Percentiles rank a stretch among this genome's conserved stretches.
Evolutionary conservation across 2,113 vertebrate genomes (phyloP).

Genomic region (Gasterosteus nipponicus): DNA sequence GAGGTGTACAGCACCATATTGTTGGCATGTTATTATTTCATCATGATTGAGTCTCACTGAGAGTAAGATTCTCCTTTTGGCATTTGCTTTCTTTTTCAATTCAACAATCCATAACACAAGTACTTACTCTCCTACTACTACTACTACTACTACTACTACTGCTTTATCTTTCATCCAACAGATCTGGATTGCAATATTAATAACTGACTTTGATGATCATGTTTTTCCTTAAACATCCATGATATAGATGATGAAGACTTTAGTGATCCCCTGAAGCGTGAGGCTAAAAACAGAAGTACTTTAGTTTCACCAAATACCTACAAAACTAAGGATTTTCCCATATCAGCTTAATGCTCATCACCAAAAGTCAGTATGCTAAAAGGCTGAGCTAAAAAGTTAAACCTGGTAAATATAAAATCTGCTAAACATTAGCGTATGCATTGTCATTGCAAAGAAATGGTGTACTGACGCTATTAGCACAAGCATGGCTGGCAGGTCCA

Average conservation of each 20-base stretch:
- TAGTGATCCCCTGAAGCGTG: too few relatives aligned
- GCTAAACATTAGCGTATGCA: background rate
- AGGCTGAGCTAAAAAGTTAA: background rate
- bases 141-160: too few relatives aligned
- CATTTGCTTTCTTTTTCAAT: background rate
- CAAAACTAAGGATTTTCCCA: too few relatives aligned
- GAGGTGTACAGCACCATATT: conserved; percentile 32
- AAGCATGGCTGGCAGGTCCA: background rate
- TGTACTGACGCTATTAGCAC: background rate
- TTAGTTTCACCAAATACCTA: background rate
- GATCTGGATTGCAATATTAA: background rate
- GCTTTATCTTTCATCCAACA: background rate
- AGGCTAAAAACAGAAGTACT: background rate
- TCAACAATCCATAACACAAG: background rate
- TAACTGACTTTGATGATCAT: background rate
- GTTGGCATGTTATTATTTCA: conserved; percentile 43
- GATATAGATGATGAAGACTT: too few relatives aligned
- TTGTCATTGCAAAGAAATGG: background rate
- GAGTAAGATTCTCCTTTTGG: conserved; percentile 15
- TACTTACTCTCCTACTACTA: background rate
- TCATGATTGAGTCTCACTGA: conserved; percentile 35
- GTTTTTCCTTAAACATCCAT: too few relatives aligned
- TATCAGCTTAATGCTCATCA: background rate
- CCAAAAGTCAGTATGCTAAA: background rate
- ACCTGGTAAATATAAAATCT: background rate